These are phyloP conservation scores for Drosophila austrosaltans DNA, from an alignment of 2,888 invertebrate species.

Conservation along the genomic window DNA sequence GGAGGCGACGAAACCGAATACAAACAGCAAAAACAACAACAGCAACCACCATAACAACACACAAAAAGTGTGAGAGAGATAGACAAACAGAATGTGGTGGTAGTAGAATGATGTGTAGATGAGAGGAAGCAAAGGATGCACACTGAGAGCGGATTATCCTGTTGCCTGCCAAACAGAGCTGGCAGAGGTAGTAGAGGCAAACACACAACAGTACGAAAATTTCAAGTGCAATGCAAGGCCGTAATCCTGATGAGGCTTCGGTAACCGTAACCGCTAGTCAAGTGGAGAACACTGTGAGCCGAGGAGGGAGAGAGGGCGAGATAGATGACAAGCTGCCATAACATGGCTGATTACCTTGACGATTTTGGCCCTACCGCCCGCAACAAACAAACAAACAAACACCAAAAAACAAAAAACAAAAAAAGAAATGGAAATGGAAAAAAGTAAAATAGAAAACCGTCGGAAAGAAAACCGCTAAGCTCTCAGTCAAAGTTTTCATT, in stretches of 20 bases:
- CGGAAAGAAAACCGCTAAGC: conserved; percentile 64
- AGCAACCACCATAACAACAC: conserved; percentile 6
- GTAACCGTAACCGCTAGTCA: conserved; percentile 59
- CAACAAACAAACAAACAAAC: conserved; percentile 16
- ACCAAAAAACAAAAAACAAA: background rate
- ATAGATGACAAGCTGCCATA: conserved; percentile 38
- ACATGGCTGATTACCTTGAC: conserved; percentile 45
- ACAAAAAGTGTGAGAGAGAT: conserved; percentile 16
- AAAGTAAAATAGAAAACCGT: conserved; percentile 27
- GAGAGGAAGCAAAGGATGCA: conserved; percentile 20
- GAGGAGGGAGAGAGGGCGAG: conserved; percentile 21
- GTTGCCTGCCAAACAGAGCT: conserved; percentile 43
- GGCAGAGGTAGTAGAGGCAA: background rate
- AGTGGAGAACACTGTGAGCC: conserved; percentile 45
- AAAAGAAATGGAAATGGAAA: background rate
- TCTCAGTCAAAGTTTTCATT: conserved; percentile 72
- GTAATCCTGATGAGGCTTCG: conserved; percentile 55
- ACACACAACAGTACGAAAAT: conserved; percentile 27
- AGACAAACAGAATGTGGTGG: background rate
- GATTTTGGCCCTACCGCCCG: conserved; percentile 13
- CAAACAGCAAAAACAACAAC: background rate
- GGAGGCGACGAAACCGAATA: conserved; percentile 15
- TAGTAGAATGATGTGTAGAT: too few species aligned
- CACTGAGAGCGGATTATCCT: conserved; percentile 40
- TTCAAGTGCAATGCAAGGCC: conserved; percentile 69